Evolutionary conservation across 2,888 invertebrate genomes (phyloP), one percentile per base, ranked within the genome.

Genomic region (Brenthis hecate): DNA sequence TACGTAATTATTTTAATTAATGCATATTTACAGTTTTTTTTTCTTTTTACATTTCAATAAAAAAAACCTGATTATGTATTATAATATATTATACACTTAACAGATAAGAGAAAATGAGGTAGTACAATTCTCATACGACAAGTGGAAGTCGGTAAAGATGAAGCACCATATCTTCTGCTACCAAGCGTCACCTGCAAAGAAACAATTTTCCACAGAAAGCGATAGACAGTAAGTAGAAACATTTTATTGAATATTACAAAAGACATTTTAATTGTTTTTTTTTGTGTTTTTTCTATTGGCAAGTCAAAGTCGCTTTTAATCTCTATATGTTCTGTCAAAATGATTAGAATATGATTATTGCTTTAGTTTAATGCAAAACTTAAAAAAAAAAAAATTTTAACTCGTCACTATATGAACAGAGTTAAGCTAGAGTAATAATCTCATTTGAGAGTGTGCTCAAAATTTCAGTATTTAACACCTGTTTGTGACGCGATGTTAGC

Each of bases 131-230:
- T 96, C 96, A 2, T 97, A 96, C 77, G 96, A 96, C 73, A 95
- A 95, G 83, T 97, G 97, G 97, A 95, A 96, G 80, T 95, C 96
- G 6, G 96, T 97, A 0, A 95, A 95, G 82, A 96, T 97, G 95
- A 96, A 97, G 94, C 97, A 97, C 85, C 97, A 97, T 80, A 96
- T 97, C 73, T 97, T 97, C 84, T 97, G 97, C 81, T 97, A 97
- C 82, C 97, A 97, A 85, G 96, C 97, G 0, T 97, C 97, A 1
- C 97, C 97, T 0, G 95, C 96, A 2, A 96, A 96, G 84, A 96
- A 96, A 77, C 96, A 96, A 80, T 97, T 97, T 80, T 96, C 96
- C 0, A 95, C 96, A 65, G 96, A 96, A 79, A 95, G 95, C 66
- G 96, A 96, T 73, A 95, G 85, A 80, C 92, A 87, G 93, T 93